phyloP scores from a whole-genome alignment of 1,140 invertebrate species.

The Pseudomyrmex dendroicus region DNA sequence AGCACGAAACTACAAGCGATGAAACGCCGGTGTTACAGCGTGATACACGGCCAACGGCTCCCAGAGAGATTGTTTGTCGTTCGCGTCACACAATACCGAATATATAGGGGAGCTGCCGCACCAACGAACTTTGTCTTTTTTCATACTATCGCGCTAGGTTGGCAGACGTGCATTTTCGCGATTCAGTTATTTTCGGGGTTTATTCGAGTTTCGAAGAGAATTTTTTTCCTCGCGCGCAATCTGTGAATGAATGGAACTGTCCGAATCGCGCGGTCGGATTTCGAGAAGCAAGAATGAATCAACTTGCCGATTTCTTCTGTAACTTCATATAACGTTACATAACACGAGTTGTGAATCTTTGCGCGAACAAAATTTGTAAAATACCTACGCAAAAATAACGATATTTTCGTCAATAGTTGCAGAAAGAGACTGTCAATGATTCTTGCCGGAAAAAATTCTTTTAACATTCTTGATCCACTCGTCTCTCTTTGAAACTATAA shows the following conservation, averaged over 20 bases:
- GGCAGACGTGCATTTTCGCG: slow-evolving; percentile 1
- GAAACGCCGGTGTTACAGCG: slow-evolving; percentile 36
- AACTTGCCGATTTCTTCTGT: no score
- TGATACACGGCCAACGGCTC: slow-evolving; percentile 47
- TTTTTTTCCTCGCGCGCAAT: neutral
- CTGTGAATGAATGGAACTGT: neutral
- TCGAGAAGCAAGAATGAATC: neutral
- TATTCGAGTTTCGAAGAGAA: neutral
- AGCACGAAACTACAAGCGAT: slow-evolving; percentile 22
- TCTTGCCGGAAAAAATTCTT: no score
- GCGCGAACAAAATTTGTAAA: no score
- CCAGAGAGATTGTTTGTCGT: slow-evolving; percentile 48
- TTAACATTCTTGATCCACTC: no score
- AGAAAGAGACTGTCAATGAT: no score
- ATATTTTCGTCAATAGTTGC: no score
- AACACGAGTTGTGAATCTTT: no score
- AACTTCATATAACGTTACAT: no score
- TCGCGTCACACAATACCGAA: slow-evolving; percentile 33
- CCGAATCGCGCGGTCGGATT: neutral
- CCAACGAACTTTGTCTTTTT: slow-evolving; percentile 11
- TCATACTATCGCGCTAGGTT: neutral
- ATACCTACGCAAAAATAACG: no score
- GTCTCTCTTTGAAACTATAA: slow-evolving; percentile 25
- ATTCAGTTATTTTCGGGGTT: neutral
- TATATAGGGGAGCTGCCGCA: neutral